phyloP scores from a whole-genome alignment of 2,113 vertebrate genomes.

The Ptilorrhoa leucosticta region DNA sequence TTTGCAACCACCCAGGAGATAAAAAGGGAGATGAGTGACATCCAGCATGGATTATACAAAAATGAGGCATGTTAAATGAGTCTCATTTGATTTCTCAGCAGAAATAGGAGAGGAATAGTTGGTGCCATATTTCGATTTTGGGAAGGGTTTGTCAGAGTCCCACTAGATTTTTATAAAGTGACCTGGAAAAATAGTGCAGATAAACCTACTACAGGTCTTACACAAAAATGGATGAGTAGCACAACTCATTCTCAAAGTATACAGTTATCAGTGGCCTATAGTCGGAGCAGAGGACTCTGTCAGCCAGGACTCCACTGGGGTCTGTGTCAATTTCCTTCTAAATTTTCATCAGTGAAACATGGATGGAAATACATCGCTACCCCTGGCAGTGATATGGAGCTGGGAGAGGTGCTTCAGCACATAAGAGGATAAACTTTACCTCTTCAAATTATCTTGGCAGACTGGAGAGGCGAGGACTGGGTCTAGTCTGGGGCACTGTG shows the following conservation, averaged over 20 bases:
- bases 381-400: neutral
- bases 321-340: neutral
- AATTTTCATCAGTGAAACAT: neutral
- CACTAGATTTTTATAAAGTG: neutral
- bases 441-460: neutral
- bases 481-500: neutral
- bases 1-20: conserved; percentile 18
- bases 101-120: neutral
- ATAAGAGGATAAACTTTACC: neutral
- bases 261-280: neutral
- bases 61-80: neutral
- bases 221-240: neutral
- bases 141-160: neutral
- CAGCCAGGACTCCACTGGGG: neutral
- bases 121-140: neutral
- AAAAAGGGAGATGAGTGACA: conserved; percentile 35
- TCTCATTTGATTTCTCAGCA: neutral
- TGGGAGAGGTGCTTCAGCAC: neutral
- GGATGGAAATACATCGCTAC: neutral
- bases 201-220: neutral
- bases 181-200: neutral
- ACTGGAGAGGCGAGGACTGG: neutral
- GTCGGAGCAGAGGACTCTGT: neutral
- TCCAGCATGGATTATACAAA: neutral
- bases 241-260: neutral